Evolutionary conservation across 1,140 invertebrate genomes (phyloP), one percentile per base, ranked within the genome.

Genomic region (Triops longicaudatus): DNA sequence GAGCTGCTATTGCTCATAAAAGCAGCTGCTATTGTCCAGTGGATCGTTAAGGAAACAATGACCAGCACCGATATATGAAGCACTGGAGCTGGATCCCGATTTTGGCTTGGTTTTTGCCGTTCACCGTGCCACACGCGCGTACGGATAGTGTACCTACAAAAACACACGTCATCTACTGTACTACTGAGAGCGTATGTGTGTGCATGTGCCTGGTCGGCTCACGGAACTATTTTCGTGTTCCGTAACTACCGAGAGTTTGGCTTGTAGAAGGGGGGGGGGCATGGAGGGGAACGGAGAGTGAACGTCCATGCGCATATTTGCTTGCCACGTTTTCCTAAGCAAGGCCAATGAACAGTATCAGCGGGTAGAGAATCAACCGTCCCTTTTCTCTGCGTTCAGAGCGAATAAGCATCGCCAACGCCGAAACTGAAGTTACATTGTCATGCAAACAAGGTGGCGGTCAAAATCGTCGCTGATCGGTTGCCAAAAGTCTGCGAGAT

Each of bases 1-100:
- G 50, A 63, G 50, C 50, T 63, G 50, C 50, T 63, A 63, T 63
- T 63, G 50, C 50, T 63, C 50, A 63, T 63, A 63, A 63, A 63
- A 17, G 22, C 50, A 63, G 50, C 50, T 63, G 50, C 22, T 63
- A 14, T 63, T 63, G 50, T 63, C 5, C 31, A 37, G 31, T 37
- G 2, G 7, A 22, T 63, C 44, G 14, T 22, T 63, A n/a, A 63
- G 14, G 17, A 63, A 63, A n/a, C 14, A 63, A 22, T 63, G 50
- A 22, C n/a, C 50, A 63, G 50, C 14, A 63, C 17, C 6, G 50
- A 63, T 14, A 63, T 17, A 63, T 14, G 22, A 6, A n/a, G 44
- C 22, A 22, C 50, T 63, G 50, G 22, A 12, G 50, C 17, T 63
- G 22, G 22, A 63, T 37, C 31, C 7, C 31, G 31, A 37, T 37